A percentile compares a stretch with the other conserved stretches of the same genome.
Conservation (phyloP, 2,797 vertebrate species). For the Bothrops alternatus region DNA sequence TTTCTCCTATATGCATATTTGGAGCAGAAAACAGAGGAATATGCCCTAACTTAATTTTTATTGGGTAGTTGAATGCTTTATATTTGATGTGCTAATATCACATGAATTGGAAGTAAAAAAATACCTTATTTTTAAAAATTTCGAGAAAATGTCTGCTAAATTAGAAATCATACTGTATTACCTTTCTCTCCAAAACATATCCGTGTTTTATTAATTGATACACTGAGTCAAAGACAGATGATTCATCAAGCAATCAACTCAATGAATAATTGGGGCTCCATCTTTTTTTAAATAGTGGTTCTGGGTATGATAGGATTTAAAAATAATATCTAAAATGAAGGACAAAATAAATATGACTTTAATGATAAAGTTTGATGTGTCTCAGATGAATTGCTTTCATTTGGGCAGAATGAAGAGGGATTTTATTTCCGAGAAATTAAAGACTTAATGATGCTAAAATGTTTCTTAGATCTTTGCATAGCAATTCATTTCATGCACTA, state of each 20-base stretch:
- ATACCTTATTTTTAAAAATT: neutral
- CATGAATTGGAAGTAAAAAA: neutral
- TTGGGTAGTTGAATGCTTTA: neutral
- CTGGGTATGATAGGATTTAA: neutral
- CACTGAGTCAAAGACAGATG: neutral
- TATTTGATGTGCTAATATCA: neutral
- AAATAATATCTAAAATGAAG: neutral
- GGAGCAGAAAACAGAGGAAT: neutral
- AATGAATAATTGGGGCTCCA: neutral
- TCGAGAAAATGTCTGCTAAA: neutral
- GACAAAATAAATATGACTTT: constrained; percentile 17
- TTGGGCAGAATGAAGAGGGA: constrained; percentile 34
- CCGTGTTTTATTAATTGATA: neutral
- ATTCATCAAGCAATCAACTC: neutral
- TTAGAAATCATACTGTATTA: neutral
- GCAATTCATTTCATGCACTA: constrained; percentile 57
- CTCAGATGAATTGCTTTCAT: constrained; percentile 12
- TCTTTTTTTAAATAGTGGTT: neutral
- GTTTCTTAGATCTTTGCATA: constrained; percentile 49
- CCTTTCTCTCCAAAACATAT: neutral
- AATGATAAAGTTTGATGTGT: constrained; percentile 21
- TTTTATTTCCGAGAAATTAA: constrained; percentile 34
- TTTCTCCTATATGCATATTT: neutral
- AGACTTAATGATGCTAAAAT: constrained; percentile 33
- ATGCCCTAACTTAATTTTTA: neutral